These are phyloP conservation scores for Lepilemur ruficaudatus DNA, from an alignment of 2,797 vertebrate species.

Conservation along the genomic window DNA sequence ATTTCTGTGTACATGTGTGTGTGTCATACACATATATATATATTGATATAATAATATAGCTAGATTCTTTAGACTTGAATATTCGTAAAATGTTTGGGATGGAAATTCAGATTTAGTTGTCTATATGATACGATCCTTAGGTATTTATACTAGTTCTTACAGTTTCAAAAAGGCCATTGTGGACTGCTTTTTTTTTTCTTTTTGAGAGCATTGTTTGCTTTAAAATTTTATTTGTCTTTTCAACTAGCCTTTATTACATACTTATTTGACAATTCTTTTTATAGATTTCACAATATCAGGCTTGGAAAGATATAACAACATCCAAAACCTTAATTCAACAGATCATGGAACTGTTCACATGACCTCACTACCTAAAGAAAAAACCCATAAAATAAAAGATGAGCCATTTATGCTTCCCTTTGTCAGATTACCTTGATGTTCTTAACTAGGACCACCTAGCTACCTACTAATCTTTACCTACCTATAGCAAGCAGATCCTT, in stretches of 20 bases:
- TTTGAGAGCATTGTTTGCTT: not conserved
- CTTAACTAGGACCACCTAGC: not conserved
- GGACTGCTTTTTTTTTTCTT: not conserved
- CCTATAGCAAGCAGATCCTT: not conserved
- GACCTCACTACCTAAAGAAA: not conserved
- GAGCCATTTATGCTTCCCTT: not conserved
- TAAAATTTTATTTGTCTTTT: not conserved
- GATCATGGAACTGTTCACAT: not conserved
- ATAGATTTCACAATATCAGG: not conserved
- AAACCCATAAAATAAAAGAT: not conserved
- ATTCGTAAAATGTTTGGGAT: not conserved
- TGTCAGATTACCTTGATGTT: not conserved
- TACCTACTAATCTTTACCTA: not conserved
- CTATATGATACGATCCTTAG: not conserved
- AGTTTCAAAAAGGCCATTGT: not conserved
- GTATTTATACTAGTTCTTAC: not conserved
- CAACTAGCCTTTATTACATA: not conserved
- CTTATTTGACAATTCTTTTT: not conserved
- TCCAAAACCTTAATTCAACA: not conserved
- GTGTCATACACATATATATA: not conserved
- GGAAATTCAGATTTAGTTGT: not conserved
- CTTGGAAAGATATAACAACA: not conserved
- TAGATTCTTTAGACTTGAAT: not conserved
- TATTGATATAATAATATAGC: not conserved
- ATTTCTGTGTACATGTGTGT: rapidly evolving